A percentile compares a stretch with the other conserved stretches of the same genome.
phyloP scores from a whole-genome alignment of 2,888 invertebrate genomes.

The Oligia fasciuncula region DNA sequence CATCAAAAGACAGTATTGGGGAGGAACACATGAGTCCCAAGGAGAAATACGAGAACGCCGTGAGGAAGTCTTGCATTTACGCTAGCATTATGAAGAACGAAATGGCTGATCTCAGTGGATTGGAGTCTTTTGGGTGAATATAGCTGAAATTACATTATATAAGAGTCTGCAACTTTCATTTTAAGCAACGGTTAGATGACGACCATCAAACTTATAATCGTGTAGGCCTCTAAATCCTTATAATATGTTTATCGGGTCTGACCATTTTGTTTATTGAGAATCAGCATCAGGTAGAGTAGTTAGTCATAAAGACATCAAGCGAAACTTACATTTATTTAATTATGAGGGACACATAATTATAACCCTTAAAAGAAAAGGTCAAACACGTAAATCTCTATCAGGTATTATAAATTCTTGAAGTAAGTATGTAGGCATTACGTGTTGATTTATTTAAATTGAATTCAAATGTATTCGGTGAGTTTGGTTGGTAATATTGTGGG shows the following conservation, averaged over 20 bases:
- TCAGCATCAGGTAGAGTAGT: not conserved
- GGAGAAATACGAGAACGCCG: constrained; percentile 94
- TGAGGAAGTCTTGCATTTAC: constrained; percentile 93
- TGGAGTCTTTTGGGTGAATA: constrained; percentile 93
- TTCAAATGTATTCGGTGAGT: constrained; percentile 30
- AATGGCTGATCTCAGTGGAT: constrained; percentile 91
- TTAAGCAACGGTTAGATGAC: not conserved
- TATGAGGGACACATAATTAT: not conserved
- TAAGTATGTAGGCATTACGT: not conserved
- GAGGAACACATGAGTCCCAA: constrained; percentile 94
- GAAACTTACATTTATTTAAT: not conserved
- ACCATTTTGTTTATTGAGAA: not conserved
- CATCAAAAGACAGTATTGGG: constrained; percentile 91
- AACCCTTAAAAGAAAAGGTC: not conserved
- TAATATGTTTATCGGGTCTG: not conserved
- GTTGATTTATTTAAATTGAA: constrained; percentile 30
- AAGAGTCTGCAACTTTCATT: not conserved
- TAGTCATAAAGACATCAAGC: not conserved
- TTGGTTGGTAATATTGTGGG: not conserved
- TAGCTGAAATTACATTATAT: not conserved
- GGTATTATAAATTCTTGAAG: constrained; percentile 6
- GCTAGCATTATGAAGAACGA: constrained; percentile 92
- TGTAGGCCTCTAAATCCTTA: not conserved
- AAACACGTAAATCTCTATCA: not conserved
- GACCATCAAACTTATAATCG: not conserved